Base-by-base conservation (phyloP, 2,797 vertebrate species). In the Micromesistius poutassou region DNA sequence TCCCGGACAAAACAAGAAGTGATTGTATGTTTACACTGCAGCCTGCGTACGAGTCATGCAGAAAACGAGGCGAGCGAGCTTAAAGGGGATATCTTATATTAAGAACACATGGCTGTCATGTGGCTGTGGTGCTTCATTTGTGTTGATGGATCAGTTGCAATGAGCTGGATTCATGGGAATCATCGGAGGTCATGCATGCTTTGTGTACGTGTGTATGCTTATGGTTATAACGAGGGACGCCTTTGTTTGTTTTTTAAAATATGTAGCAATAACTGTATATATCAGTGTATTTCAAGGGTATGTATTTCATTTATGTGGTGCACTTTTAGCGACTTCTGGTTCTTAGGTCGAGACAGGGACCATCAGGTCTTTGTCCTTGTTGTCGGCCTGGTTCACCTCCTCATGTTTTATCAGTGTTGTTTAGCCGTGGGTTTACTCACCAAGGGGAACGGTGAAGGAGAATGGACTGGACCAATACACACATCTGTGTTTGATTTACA, bases 71-170 rank as follows among this genome's bases (percentile, higher is more conserved):
- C 22, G 78, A 87, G 86, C 87, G 86, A 83, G 81, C 83, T 85
- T 71, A 81, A 74, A 84, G 83, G 81, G 81, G 81, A 89, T 90
- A 74, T 91, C 90, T 92, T 92, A 93, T 90, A 90, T 91, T 91
- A 89, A 92, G 91, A 92, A 91, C 84, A 89, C 79, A 80, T 83
- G 80, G 77, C 74, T 81, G 33, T 79, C 77, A 74, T 80, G 75
- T 84, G 83, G 77, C 83, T 80, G 73, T 81, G 74, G 31, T 4
- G 74, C 78, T 86, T 90, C 75, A 74, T 88, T 85, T 1, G 4
- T 55, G 46, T 22, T 46, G 42, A 16, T 2, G 42, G 42, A 55
- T 55, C 19, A 5, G 46, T 22, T 19, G 46, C 46, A 19, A 22
- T 82, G 28, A 84, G 80, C 84, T 89, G 86, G 86, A 82, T 40